These are phyloP conservation scores for Hyphantria cunea DNA, from an alignment of 1,140 invertebrate genomes.

Conservation along the genomic window DNA sequence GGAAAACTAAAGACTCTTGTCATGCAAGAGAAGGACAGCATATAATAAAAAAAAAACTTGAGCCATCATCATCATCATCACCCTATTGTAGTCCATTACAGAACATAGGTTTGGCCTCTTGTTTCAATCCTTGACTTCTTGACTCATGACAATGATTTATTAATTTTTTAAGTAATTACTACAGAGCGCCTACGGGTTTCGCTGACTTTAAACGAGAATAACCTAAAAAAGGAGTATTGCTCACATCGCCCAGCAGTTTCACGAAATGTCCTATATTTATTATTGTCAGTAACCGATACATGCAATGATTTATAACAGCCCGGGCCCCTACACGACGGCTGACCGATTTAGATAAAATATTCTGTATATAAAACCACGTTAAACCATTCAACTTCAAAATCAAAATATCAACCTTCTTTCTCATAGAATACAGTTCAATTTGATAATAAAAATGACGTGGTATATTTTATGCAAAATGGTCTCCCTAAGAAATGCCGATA, in stretches of 20 bases:
- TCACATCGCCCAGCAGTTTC: conserved; percentile 20
- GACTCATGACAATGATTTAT: too few relatives aligned
- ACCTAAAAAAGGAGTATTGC: not conserved
- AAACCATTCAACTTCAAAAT: conserved; percentile 18
- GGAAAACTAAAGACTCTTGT: too few relatives aligned
- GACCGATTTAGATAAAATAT: conserved; percentile 72
- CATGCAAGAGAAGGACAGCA: too few relatives aligned
- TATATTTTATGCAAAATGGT: conserved; percentile 53
- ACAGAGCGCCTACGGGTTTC: too few relatives aligned
- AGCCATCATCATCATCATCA: too few relatives aligned
- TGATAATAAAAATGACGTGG: not conserved
- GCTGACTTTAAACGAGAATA: too few relatives aligned
- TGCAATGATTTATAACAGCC: conserved; percentile 55
- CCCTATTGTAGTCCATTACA: too few relatives aligned
- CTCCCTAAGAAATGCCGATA: conserved; percentile 55
- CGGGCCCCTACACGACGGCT: conserved; percentile 67
- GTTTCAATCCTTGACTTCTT: too few relatives aligned
- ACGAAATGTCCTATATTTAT: conserved; percentile 41
- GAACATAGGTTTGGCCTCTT: too few relatives aligned
- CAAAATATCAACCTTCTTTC: conserved; percentile 18
- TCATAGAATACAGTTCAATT: conserved; percentile 10
- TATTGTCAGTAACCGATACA: conserved; percentile 55
- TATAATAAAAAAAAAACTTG: too few relatives aligned
- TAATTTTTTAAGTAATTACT: too few relatives aligned
- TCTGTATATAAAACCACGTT: conserved; percentile 40